These are phyloP conservation scores for Cladopsammia gracilis DNA, from an alignment of 64 coral and sea anemone species.

Conservation along the genomic window DNA sequence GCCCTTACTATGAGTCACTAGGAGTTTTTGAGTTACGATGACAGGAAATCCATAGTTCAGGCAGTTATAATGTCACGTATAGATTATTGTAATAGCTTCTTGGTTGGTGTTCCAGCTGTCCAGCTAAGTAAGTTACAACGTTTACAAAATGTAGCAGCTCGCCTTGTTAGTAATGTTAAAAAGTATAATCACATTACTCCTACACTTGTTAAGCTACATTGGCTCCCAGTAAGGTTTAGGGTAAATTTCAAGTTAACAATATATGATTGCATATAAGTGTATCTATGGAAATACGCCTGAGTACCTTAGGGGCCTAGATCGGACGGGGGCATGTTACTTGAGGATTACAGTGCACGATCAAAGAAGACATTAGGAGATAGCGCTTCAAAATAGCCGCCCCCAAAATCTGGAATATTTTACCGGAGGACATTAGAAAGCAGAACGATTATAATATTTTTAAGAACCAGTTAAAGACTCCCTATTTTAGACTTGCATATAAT, in stretches of 20 bases:
- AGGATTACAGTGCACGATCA: not conserved
- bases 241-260: constrained; percentile 15
- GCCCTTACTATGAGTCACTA: no score
- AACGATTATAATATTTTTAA: not conserved
- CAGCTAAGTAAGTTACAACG: constrained; percentile 17
- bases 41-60: no score
- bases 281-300: constrained; percentile 5
- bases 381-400: constrained; percentile 15
- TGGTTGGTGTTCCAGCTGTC: constrained; percentile 9
- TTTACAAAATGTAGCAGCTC: constrained; percentile 20
- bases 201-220: not conserved
- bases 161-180: not conserved
- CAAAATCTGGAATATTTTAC: not conserved
- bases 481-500: constrained; percentile 5
- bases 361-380: constrained; percentile 19
- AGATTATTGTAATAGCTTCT: constrained; percentile 36
- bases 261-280: not conserved
- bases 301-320: constrained; percentile 10
- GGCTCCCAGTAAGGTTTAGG: not conserved
- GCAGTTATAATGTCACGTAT: not conserved
- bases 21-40: no score
- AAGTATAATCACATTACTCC: constrained; percentile 16
- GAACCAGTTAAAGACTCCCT: not conserved
- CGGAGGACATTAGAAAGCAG: not conserved
- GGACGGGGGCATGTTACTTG: not conserved